Percentiles rank a stretch among this genome's conserved stretches.
phyloP scores from a whole-genome alignment of 2,888 invertebrate genomes.

The Cephus spinipes region DNA sequence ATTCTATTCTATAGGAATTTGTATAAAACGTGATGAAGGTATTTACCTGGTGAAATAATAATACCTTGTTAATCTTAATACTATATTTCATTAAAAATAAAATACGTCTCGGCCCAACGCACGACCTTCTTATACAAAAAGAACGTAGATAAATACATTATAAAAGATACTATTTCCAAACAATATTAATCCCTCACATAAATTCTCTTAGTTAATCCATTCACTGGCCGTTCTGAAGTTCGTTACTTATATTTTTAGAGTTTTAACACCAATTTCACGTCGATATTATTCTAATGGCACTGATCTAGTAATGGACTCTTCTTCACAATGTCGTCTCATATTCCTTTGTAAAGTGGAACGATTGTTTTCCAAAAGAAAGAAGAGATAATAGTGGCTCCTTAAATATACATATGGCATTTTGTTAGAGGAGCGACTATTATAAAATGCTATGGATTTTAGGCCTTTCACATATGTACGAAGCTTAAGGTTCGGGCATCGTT shows the following conservation, averaged over 20 bases:
- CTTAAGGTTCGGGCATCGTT: slow-evolving; percentile 60
- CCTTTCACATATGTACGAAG: background rate
- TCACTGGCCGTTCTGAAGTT: background rate
- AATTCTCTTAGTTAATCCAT: background rate
- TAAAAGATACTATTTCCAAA: background rate
- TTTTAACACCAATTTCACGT: background rate
- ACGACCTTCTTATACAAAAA: background rate
- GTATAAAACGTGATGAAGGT: background rate
- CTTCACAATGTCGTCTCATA: background rate
- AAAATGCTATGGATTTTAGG: background rate
- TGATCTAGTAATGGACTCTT: background rate
- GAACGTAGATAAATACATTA: background rate
- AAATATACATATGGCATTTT: background rate
- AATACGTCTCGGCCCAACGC: background rate
- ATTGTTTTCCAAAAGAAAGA: background rate
- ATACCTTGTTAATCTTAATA: background rate
- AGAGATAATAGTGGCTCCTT: background rate
- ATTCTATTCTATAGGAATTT: background rate
- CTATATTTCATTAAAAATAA: slow-evolving; percentile 9
- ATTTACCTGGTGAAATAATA: background rate
- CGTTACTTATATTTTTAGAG: background rate
- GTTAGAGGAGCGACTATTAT: background rate
- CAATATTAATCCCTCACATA: background rate
- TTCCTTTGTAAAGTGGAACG: background rate
- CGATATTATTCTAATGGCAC: background rate